phyloP scores from a whole-genome alignment of 2,113 vertebrate species.

The Haplotaxodon microlepis region DNA sequence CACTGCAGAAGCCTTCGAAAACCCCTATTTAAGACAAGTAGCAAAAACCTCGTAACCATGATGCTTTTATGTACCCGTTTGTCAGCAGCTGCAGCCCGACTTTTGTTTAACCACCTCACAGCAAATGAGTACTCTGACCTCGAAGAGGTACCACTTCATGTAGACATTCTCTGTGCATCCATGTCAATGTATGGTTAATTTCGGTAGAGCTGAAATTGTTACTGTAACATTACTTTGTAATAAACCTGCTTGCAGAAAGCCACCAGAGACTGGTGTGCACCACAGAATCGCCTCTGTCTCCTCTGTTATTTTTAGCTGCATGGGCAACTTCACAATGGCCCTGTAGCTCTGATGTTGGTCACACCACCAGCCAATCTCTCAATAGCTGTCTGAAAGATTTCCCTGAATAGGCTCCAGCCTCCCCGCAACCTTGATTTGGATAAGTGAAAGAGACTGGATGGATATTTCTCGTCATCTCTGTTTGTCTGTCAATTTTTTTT shows the following conservation, averaged over 20 bases:
- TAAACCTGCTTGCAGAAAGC: conserved; percentile 92
- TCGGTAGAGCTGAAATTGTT: conserved; percentile 90
- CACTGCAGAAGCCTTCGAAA: conserved; percentile 60
- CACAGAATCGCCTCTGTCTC: background rate
- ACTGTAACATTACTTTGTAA: conserved; percentile 94
- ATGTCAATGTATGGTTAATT: conserved; percentile 84
- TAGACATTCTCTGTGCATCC: conserved; percentile 80
- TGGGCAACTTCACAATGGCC: background rate
- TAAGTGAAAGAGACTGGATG: background rate
- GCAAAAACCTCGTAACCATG: conserved; percentile 42
- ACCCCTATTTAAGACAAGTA: conserved; percentile 50
- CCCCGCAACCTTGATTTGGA: background rate
- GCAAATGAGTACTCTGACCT: conserved; percentile 69
- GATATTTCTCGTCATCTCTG: background rate
- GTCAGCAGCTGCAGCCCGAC: conserved; percentile 62
- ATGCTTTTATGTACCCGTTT: conserved; percentile 52
- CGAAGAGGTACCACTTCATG: conserved; percentile 70
- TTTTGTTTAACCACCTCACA: conserved; percentile 64
- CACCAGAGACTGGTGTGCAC: conserved; percentile 50
- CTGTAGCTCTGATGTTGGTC: background rate
- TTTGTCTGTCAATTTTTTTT: background rate
- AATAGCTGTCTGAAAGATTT: background rate
- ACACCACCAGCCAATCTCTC: background rate
- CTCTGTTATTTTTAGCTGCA: background rate
- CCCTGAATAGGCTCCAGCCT: background rate